Conservation (phyloP, 2,888 invertebrate genomes). For the Amblyteles armatorius region DNA sequence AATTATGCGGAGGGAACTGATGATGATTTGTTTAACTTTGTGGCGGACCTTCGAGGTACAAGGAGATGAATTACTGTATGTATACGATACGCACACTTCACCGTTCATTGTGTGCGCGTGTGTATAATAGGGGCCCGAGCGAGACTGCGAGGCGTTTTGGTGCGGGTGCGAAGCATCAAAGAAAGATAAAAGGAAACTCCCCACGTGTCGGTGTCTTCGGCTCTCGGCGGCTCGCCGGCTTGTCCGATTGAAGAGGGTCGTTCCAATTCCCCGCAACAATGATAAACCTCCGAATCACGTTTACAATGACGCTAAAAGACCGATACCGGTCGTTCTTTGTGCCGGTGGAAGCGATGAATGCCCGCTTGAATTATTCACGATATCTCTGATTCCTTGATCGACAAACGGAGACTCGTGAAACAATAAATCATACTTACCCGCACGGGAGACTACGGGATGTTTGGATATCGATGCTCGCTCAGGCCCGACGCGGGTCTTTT, state of each 20-base stretch:
- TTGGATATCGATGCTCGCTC: background rate
- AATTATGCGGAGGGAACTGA: conserved; percentile 72
- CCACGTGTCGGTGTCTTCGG: conserved; percentile 50
- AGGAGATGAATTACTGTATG: background rate
- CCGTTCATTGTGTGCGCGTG: conserved; percentile 11
- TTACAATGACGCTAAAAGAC: conserved; percentile 67
- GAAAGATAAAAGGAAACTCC: conserved; percentile 57
- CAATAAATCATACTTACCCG: conserved; percentile 29
- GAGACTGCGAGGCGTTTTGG: conserved; percentile 35
- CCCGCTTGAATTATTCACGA: conserved; percentile 30
- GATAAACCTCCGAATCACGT: conserved; percentile 67
- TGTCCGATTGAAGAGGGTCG: conserved; percentile 71
- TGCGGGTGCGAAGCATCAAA: conserved; percentile 66
- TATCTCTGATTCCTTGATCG: background rate
- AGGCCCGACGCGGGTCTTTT: background rate
- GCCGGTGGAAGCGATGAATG: conserved; percentile 45
- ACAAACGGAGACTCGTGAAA: background rate
- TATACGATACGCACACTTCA: background rate
- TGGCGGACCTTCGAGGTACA: conserved; percentile 67
- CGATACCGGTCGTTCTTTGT: conserved; percentile 45
- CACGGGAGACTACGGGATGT: background rate
- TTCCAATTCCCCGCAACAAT: conserved; percentile 68
- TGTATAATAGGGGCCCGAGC: conserved; percentile 52
- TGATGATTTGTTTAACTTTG: conserved; percentile 74
- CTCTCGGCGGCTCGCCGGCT: conserved; percentile 47